Percentiles rank a stretch among this genome's conserved stretches.
Evolutionary conservation across 2,888 invertebrate genomes (phyloP).

Genomic region (Dendrolimus pini): DNA sequence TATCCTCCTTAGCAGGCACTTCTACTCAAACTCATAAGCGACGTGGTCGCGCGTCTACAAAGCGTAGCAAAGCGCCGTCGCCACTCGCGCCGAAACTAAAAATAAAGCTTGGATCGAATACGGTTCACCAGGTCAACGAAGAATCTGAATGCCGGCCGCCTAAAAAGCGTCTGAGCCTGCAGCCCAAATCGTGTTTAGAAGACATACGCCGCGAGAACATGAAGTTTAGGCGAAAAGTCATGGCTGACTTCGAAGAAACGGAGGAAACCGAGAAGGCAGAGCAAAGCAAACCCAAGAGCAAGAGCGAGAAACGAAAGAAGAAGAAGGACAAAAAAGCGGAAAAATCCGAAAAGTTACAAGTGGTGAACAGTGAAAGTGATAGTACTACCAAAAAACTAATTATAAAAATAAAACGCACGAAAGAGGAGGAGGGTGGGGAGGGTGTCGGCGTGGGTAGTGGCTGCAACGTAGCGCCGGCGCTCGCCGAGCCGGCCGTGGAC

Average conservation of each 20-base stretch:
- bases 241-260: slow-evolving; percentile 88
- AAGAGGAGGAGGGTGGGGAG: slow-evolving; percentile 44
- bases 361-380: slow-evolving; percentile 68
- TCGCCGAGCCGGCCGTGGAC: slow-evolving; percentile 43
- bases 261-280: slow-evolving; percentile 62
- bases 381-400: slow-evolving; percentile 83
- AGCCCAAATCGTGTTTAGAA: slow-evolving; percentile 83
- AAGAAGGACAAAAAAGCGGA: slow-evolving; percentile 74
- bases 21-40: slow-evolving; percentile 40
- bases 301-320: slow-evolving; percentile 63
- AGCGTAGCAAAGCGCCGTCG: slow-evolving; percentile 35
- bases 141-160: slow-evolving; percentile 82
- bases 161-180: slow-evolving; percentile 81
- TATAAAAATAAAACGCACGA: slow-evolving; percentile 81
- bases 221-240: slow-evolving; percentile 89
- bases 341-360: slow-evolving; percentile 72
- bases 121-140: slow-evolving; percentile 69
- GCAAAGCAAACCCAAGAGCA: slow-evolving; percentile 48
- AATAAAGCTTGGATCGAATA: slow-evolving; percentile 83
- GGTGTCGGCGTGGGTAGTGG: slow-evolving; percentile 27
- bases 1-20: slow-evolving; percentile 34
- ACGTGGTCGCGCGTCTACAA: slow-evolving; percentile 42
- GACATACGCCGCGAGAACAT: slow-evolving; percentile 90
- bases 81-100: slow-evolving; percentile 83
- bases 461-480: slow-evolving; percentile 34